These are phyloP conservation scores for Hypomecis punctinalis DNA, from an alignment of 2,888 invertebrate species.

Conservation along the genomic window DNA sequence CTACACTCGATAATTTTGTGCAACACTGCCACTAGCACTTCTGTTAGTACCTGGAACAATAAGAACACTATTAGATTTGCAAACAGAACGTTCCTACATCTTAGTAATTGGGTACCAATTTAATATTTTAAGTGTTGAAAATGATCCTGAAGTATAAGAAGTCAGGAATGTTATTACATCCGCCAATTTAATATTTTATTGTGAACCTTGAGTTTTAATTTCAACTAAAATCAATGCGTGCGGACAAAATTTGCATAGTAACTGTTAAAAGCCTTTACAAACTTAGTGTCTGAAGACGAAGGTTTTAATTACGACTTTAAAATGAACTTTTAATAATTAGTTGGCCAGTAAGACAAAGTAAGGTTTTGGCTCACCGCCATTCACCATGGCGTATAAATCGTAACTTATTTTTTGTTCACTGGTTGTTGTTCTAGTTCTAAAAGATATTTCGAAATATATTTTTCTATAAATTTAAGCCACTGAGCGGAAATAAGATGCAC, in stretches of 20 bases:
- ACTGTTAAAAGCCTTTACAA: constrained; percentile 5
- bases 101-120: background rate
- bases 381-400: too few relatives aligned
- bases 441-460: too few relatives aligned
- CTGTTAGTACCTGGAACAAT: constrained; percentile 69
- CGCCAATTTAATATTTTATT: constrained; percentile 13
- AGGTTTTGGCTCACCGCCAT: too few relatives aligned
- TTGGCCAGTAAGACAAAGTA: too few relatives aligned
- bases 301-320: constrained; percentile 10
- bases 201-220: constrained; percentile 17
- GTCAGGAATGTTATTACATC: constrained; percentile 8
- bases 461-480: too few relatives aligned
- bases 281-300: background rate
- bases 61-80: constrained; percentile 7
- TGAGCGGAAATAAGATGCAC: too few relatives aligned
- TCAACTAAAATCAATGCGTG: constrained; percentile 6
- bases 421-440: too few relatives aligned
- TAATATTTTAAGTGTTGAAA: background rate
- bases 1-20: constrained; percentile 38
- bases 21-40: constrained; percentile 55
- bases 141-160: background rate
- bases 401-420: too few relatives aligned
- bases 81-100: background rate
- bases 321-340: constrained; percentile 8
- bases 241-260: constrained; percentile 10